Base-by-base conservation (phyloP, 2,888 invertebrate genomes). In the Meiosimyza decipiens region DNA sequence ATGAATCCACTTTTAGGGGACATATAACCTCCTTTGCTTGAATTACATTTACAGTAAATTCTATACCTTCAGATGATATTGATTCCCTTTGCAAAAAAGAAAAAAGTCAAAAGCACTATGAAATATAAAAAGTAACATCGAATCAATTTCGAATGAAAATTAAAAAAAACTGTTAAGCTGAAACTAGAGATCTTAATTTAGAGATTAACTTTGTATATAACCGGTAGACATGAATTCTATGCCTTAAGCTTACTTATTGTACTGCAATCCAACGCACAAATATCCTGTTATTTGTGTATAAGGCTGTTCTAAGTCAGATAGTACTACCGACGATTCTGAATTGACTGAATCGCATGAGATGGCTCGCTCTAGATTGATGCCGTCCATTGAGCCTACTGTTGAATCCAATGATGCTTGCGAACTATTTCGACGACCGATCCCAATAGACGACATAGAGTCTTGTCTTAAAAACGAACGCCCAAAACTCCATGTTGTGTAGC, bases 331-430 rank as follows among this genome's bases (percentile, higher is more conserved):
- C 0, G 93, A 93, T 79, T 94, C 94, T 1, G 94, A 94, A 79
- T 92, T 93, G 33, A 95, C 92, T 65, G 94, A 94, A 80, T 94
- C 94, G 83, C 93, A 94, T 33, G 94, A 94, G 79, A 93, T 89
- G 0, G 94, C 94, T 74, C 93, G 79, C 72, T 87, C 85, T 74
- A 88, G 74, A 50, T 84, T 82, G 22, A 83, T 80, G 72, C 82
- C 82, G 66, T 87, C 86, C 76, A 84, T 66, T 0, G 86, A 86
- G 5, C 83, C 79, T 16, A 78, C 77, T 6, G 77, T 76, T 40
- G 82, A 80, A 63, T 83, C 84, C 70, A 86, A 74, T 0, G 87
- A 87, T 12, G 77, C 77, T 67, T 87, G 86, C 7, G 87, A 87
- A 68, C 85, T 85, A 70, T 87, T 86, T 7, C 84, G 80, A 47